Conservation (phyloP, 2,888 invertebrate species). For the Lasius fuliginosus region DNA sequence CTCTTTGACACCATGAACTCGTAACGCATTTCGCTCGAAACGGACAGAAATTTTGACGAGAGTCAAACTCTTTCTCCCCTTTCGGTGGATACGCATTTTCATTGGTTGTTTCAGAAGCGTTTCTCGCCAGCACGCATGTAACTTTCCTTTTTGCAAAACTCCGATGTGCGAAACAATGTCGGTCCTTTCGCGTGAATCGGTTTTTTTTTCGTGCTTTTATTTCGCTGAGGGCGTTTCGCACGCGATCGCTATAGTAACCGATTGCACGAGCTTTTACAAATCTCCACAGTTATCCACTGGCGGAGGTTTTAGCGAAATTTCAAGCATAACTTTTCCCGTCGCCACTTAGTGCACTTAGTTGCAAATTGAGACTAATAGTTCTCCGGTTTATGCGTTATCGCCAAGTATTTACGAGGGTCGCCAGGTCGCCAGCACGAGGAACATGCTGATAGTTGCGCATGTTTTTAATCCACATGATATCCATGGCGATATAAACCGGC, state of each 20-base stretch:
- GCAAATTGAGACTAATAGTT: conserved; percentile 66
- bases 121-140: not conserved
- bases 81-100: not conserved
- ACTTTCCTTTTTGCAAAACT: conserved; percentile 7
- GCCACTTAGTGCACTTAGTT: conserved; percentile 48
- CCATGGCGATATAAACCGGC: not conserved
- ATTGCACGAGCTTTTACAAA: conserved; percentile 41
- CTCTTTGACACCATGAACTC: conserved; percentile 8
- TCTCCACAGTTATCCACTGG: conserved; percentile 7
- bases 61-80: not conserved
- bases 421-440: not conserved
- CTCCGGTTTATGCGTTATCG: conserved; percentile 9
- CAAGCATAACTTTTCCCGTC: conserved; percentile 30
- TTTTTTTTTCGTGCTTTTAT: conserved; percentile 24
- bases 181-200: conserved; percentile 11
- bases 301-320: conserved; percentile 37
- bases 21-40: conserved; percentile 6
- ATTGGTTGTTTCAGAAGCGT: not conserved
- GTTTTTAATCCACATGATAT: conserved; percentile 11
- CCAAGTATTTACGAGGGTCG: conserved; percentile 19
- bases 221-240: not conserved
- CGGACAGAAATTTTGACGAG: not conserved
- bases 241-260: not conserved
- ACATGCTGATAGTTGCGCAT: not conserved
- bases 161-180: not conserved